Evolutionary conservation across 2,113 vertebrate genomes (phyloP).

Genomic region (Microcebus ravelobensis): DNA sequence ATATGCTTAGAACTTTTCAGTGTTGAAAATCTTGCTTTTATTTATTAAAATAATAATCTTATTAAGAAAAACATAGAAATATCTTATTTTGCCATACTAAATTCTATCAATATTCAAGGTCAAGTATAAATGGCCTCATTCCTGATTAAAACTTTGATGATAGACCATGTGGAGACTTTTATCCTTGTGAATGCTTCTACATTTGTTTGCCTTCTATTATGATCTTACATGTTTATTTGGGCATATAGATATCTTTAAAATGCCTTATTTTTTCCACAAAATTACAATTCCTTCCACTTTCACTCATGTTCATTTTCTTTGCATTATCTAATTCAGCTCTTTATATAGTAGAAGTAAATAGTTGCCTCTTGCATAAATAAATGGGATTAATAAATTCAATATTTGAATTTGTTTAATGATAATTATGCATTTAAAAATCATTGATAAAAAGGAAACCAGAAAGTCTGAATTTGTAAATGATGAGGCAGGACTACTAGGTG

Average conservation of each 20-base stretch:
- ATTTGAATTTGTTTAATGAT: neutral
- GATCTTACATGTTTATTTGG: neutral
- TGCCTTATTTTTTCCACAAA: neutral
- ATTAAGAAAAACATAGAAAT: neutral
- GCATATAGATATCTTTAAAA: neutral
- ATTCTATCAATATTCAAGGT: neutral
- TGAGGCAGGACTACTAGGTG: neutral
- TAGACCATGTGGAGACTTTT: neutral
- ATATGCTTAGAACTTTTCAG: neutral
- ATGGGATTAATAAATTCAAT: neutral
- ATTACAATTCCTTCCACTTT: neutral
- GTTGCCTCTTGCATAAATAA: neutral
- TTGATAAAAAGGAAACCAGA: neutral
- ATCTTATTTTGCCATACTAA: neutral
- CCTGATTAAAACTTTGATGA: neutral
- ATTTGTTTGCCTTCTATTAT: neutral
- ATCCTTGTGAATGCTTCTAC: neutral
- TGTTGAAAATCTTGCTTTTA: neutral
- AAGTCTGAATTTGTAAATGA: neutral
- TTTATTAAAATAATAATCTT: neutral
- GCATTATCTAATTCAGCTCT: neutral
- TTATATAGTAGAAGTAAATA: neutral
- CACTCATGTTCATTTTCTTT: neutral
- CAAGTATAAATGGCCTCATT: neutral
- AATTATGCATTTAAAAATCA: neutral